These are phyloP conservation scores for Mystacides longicornis DNA, from an alignment of 2,888 invertebrate genomes.

Conservation along the genomic window DNA sequence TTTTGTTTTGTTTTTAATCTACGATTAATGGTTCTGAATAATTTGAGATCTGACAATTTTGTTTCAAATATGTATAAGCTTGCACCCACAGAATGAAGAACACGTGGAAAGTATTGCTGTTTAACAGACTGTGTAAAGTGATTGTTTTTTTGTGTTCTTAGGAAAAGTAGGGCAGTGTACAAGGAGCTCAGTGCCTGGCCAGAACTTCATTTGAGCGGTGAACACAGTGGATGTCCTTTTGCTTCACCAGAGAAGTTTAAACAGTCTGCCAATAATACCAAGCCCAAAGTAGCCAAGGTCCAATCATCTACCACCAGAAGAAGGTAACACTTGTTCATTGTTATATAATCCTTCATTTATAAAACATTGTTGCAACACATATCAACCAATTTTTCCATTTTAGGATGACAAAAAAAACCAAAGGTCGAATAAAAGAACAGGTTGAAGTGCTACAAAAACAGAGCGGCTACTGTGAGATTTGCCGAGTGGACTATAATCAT, in stretches of 20 bases:
- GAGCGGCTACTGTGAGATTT: constrained; percentile 74
- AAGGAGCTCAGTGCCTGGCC: constrained; percentile 60
- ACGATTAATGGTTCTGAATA: too few relatives aligned
- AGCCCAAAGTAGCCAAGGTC: neutral
- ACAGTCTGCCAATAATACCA: neutral
- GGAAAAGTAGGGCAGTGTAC: constrained; percentile 54
- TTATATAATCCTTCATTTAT: too few relatives aligned
- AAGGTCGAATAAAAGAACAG: constrained; percentile 42
- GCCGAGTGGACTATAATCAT: constrained; percentile 65
- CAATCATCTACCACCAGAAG: constrained; percentile 3
- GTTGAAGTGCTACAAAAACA: constrained; percentile 41
- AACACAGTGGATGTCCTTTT: constrained; percentile 30
- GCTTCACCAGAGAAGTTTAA: constrained; percentile 10
- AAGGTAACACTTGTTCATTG: too few relatives aligned
- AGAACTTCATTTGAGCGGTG: constrained; percentile 37
- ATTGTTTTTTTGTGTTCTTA: constrained; percentile 26
- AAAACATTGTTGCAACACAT: too few relatives aligned
- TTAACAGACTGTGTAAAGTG: too few relatives aligned
- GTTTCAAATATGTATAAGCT: too few relatives aligned
- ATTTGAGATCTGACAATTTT: too few relatives aligned
- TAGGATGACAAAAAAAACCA: constrained; percentile 52
- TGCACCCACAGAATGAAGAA: too few relatives aligned
- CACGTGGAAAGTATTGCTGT: too few relatives aligned
- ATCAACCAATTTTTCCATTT: too few relatives aligned
- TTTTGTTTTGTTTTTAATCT: too few relatives aligned